Evolutionary conservation across 2,888 invertebrate species (phyloP).

Genomic region (Cantharis lateralis): DNA sequence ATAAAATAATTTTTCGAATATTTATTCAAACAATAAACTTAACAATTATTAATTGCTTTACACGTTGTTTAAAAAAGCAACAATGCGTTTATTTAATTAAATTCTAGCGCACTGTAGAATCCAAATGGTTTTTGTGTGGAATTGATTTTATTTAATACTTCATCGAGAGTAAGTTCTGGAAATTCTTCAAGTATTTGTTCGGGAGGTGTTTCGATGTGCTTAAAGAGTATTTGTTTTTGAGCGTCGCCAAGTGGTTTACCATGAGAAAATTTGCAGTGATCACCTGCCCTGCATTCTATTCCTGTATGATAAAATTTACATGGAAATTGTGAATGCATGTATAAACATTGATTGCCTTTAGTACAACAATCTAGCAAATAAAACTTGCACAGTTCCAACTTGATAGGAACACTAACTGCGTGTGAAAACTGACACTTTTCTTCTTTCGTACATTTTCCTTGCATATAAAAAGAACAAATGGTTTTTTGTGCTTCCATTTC

Average conservation of each 20-base stretch:
- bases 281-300: constrained; percentile 75
- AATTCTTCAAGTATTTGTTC: constrained; percentile 91
- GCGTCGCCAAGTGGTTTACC: constrained; percentile 80
- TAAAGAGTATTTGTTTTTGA: constrained; percentile 55
- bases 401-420: constrained; percentile 78
- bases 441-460: constrained; percentile 86
- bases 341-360: constrained; percentile 92
- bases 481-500: constrained; percentile 61
- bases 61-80: neutral
- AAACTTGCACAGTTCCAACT: constrained; percentile 95
- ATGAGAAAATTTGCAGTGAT: constrained; percentile 92
- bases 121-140: constrained; percentile 59
- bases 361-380: constrained; percentile 95
- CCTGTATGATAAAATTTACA: constrained; percentile 97
- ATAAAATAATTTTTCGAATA: neutral
- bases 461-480: constrained; percentile 83
- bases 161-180: constrained; percentile 79
- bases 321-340: constrained; percentile 96
- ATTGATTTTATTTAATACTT: constrained; percentile 63
- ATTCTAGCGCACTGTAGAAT: constrained; percentile 30
- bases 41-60: neutral
- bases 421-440: constrained; percentile 88
- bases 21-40: neutral
- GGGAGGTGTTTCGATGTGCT: constrained; percentile 88
- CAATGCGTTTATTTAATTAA: neutral